Conservation (phyloP, 1,140 invertebrate species). For the Ridgeia piscesae region DNA sequence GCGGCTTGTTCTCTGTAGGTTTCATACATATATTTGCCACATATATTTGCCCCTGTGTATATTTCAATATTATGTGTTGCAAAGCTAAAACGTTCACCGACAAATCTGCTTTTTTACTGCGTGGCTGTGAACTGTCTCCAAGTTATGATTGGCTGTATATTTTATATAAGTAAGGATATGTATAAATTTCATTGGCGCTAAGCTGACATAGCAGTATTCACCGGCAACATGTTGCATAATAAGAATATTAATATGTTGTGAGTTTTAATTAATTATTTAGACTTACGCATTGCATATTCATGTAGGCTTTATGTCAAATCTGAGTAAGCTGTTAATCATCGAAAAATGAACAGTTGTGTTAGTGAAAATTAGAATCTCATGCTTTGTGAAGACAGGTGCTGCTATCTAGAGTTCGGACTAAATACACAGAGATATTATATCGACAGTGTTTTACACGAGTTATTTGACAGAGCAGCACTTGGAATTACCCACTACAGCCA, state of each 20-base stretch:
- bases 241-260: neutral
- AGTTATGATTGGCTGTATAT: neutral
- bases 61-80: neutral
- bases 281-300: neutral
- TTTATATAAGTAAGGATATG: slow-evolving; percentile 1
- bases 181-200: neutral
- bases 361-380: neutral
- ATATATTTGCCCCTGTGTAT: neutral
- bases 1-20: neutral
- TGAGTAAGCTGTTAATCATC: neutral
- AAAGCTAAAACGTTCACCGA: neutral
- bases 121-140: neutral
- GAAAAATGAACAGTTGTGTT: neutral
- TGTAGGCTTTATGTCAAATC: neutral
- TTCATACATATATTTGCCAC: neutral
- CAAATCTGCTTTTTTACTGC: neutral
- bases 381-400: neutral
- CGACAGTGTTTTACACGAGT: neutral
- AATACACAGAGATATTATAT: neutral
- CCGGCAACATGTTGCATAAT: neutral
- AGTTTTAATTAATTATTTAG: neutral
- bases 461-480: neutral
- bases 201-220: neutral
- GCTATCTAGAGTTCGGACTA: neutral
- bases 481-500: neutral